Percentiles rank a stretch among this genome's conserved stretches.
These are phyloP conservation scores for Nemurella pictetii DNA, from an alignment of 2,888 invertebrate genomes.

Conservation along the genomic window DNA sequence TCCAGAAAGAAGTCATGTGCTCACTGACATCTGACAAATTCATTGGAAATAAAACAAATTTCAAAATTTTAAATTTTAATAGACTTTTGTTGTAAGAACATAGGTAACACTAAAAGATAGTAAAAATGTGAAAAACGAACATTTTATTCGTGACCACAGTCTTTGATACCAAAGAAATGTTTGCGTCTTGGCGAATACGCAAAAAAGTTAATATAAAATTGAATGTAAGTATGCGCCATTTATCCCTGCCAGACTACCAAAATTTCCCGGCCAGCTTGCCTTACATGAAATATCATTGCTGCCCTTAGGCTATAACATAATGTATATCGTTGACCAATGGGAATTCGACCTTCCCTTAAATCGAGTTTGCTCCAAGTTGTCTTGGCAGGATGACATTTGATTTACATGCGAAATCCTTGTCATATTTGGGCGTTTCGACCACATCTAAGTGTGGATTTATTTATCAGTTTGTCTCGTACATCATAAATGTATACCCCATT, in stretches of 20 bases:
- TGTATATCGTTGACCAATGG: neutral
- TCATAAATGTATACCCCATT: neutral
- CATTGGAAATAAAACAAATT: neutral
- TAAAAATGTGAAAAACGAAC: too few species aligned
- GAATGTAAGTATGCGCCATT: neutral
- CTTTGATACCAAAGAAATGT: neutral
- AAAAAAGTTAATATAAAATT: neutral
- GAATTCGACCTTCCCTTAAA: neutral
- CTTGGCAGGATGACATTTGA: neutral
- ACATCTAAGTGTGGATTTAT: neutral
- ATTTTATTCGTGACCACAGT: too few species aligned
- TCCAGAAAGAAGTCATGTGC: neutral
- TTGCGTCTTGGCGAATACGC: neutral
- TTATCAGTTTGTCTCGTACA: neutral
- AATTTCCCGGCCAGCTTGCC: neutral
- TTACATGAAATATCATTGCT: neutral
- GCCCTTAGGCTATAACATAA: neutral
- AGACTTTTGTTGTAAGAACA: too few species aligned
- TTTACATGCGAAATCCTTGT: neutral
- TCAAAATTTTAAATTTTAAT: too few species aligned
- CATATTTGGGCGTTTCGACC: neutral
- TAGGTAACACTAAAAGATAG: too few species aligned
- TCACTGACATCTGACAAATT: too few species aligned
- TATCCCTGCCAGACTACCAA: neutral
- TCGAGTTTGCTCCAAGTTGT: neutral